These are phyloP conservation scores for Phenganax marumi DNA, from an alignment of 92 coral and sea anemone species.

Conservation along the genomic window DNA sequence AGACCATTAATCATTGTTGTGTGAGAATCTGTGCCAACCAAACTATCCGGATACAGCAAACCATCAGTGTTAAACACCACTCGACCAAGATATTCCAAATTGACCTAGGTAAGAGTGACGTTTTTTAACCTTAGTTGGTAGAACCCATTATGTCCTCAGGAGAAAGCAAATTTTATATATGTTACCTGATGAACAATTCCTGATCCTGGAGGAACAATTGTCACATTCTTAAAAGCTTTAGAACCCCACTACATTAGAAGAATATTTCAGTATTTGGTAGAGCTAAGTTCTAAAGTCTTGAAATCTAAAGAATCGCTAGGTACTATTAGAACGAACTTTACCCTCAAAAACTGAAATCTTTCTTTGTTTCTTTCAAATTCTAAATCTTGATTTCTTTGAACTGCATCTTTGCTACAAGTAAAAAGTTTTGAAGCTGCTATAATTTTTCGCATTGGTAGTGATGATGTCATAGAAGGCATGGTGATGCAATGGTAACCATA, in stretches of 20 bases:
- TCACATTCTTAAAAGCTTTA: slow-evolving; percentile 91
- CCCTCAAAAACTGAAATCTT: slow-evolving; percentile 92
- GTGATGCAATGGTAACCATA: neutral
- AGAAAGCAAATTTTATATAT: neutral
- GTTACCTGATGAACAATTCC: slow-evolving; percentile 97
- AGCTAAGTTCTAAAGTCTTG: too few species aligned
- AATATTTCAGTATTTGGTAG: neutral
- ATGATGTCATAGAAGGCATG: neutral
- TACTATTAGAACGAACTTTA: neutral
- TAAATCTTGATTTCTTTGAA: slow-evolving; percentile 84
- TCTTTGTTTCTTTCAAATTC: slow-evolving; percentile 94
- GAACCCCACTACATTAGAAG: slow-evolving; percentile 83
- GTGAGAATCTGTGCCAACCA: slow-evolving; percentile 97
- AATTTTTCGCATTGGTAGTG: neutral
- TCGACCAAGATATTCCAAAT: slow-evolving; percentile 89
- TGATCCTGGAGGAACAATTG: slow-evolving; percentile 95
- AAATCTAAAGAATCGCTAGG: neutral
- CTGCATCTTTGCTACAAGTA: slow-evolving; percentile 65
- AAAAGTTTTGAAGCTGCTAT: slow-evolving; percentile 12
- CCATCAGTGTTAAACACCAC: slow-evolving; percentile 71
- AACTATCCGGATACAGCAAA: slow-evolving; percentile 85
- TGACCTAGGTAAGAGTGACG: slow-evolving; percentile 57
- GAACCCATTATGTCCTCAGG: neutral
- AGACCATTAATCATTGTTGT: slow-evolving; percentile 99
- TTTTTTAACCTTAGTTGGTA: neutral